These are phyloP conservation scores for Agrochola litura DNA, from an alignment of 2,888 invertebrate species.

Conservation along the genomic window DNA sequence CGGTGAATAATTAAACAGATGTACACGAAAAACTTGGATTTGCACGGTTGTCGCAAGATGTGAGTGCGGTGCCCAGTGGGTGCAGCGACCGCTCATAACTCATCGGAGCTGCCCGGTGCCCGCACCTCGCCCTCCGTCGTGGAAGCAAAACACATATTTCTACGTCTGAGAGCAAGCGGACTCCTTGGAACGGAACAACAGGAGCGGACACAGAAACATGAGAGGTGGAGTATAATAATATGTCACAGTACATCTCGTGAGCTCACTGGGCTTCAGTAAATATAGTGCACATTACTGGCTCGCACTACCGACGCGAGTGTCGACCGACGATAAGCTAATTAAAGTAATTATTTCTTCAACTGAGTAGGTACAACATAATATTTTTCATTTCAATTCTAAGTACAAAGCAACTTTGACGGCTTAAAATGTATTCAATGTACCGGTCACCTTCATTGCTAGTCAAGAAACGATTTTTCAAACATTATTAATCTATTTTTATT, in stretches of 20 bases:
- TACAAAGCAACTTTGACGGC: conserved; percentile 15
- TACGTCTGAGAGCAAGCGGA: conserved; percentile 69
- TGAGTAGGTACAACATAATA: conserved; percentile 6
- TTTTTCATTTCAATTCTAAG: conserved; percentile 40
- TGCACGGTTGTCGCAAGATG: conserved; percentile 62
- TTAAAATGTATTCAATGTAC: conserved; percentile 47
- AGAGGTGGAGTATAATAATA: conserved; percentile 60
- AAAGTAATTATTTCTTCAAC: conserved; percentile 39
- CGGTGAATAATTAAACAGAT: conserved; percentile 56
- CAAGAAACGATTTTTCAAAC: conserved; percentile 18
- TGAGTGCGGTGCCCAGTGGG: conserved; percentile 46
- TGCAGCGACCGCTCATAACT: conserved; percentile 73
- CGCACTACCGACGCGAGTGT: conserved; percentile 9
- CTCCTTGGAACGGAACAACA: conserved; percentile 74
- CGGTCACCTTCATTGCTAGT: conserved; percentile 48
- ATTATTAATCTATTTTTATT: conserved; percentile 23
- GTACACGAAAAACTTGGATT: conserved; percentile 51
- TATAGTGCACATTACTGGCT: conserved; percentile 34
- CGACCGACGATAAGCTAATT: conserved; percentile 44
- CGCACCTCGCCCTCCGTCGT: conserved; percentile 53
- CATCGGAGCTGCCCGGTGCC: conserved; percentile 68
- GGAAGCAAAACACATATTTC: conserved; percentile 77
- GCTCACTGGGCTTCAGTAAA: conserved; percentile 43
- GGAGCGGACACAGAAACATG: conserved; percentile 71
- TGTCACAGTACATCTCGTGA: conserved; percentile 50